Evolutionary conservation across 1,140 invertebrate species (phyloP), one percentile per base, ranked within the genome.

Genomic region (Sesamia nonagrioides): DNA sequence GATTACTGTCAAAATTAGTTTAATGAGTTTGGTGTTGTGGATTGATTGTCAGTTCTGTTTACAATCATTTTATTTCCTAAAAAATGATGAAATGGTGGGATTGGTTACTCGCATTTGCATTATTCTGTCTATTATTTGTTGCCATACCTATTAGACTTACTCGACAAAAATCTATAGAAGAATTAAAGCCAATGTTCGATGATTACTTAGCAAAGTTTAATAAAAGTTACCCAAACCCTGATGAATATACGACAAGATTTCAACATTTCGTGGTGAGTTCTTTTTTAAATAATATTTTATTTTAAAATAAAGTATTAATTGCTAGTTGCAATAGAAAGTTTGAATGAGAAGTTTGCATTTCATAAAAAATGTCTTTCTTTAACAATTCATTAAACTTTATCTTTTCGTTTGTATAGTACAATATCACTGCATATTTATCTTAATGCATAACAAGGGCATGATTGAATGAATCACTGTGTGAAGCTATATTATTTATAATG

Each of bases 181-280:
- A 88, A 68, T 79, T 92, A 50, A 85, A 95, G 54, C 88, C 95
- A 61, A 90, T 96, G 79, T 97, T 97, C 85, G 86, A 96, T 71
- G 89, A 95, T 56, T 98, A 97, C 82, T 93, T 97, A 17, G 50
- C 92, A 69, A 95, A 95, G 76, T 97, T 96, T 83, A 97, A 97
- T 83, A 98, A 97, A 95, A 95, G 95, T 63, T 98, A 98, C 88
- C 94, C 87, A 91, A 88, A 93, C 72, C 89, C 95, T 0, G 86
- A 86, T 0, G 96, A 97, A 88, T 97, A 97, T 82, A 86, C 95
- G 71, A 90, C 89, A 35, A 95, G 96, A 91, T 96, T 96, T 80
- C 83, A 95, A 72, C 95, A 95, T 79, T 98, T 97, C 94, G 95
- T 96, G 95, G 97, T 97, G 92, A 94, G 90, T 90, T 77, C 27